phyloP scores from a whole-genome alignment of 2,888 invertebrate genomes.

The Troglohyphantes excavatus region DNA sequence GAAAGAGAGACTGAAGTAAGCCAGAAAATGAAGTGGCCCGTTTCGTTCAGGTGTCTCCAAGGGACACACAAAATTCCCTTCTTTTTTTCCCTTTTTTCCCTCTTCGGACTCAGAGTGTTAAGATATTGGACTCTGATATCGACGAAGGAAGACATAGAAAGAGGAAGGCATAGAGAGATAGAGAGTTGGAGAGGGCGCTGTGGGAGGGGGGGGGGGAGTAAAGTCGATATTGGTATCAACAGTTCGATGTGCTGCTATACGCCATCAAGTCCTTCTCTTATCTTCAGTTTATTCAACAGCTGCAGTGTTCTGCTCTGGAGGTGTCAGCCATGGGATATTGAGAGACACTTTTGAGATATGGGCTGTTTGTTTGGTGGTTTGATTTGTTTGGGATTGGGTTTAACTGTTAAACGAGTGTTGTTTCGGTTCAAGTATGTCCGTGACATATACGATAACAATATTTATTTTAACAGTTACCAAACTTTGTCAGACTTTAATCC shows the following conservation, averaged over 20 bases:
- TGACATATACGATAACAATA: too few species aligned
- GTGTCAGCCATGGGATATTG: too few species aligned
- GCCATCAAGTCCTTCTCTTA: conserved; percentile 48
- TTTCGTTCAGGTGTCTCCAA: conserved; percentile 58
- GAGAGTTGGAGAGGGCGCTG: conserved; percentile 25
- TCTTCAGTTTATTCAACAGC: conserved; percentile 67
- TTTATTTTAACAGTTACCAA: too few species aligned
- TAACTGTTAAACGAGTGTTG: too few species aligned
- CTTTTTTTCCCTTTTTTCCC: neutral
- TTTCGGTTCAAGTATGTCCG: too few species aligned
- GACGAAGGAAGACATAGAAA: conserved; percentile 38
- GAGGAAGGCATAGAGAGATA: conserved; percentile 6
- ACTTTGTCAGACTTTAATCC: too few species aligned
- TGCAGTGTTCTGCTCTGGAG: conserved; percentile 46
- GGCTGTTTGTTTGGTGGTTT: too few species aligned
- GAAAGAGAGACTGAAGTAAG: conserved; percentile 40
- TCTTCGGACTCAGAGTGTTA: conserved; percentile 5
- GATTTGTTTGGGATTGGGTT: too few species aligned
- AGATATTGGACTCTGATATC: conserved; percentile 76
- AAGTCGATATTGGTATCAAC: conserved; percentile 68
- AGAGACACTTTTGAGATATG: too few species aligned
- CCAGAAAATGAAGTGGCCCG: conserved; percentile 68
- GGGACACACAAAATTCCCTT: conserved; percentile 22
- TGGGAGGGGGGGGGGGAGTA: neutral
- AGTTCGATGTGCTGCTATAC: conserved; percentile 67